phyloP scores from a whole-genome alignment of 2,797 vertebrate species.

The Enteromius afrohamiltoni region DNA sequence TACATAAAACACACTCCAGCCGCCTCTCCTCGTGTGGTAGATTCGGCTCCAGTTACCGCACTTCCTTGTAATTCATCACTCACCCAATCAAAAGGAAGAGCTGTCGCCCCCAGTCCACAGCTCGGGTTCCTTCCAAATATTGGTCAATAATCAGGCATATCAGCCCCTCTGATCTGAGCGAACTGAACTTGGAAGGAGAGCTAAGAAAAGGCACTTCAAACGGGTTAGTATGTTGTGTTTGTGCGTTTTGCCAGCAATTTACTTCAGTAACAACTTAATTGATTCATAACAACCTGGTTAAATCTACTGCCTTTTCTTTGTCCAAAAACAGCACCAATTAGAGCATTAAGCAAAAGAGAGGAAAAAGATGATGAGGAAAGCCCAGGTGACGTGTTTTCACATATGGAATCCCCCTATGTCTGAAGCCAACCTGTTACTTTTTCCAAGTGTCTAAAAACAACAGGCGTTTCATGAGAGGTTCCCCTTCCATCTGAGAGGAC shows the following conservation, averaged over 20 bases:
- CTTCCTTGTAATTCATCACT: constrained; percentile 62
- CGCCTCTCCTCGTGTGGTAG: constrained; percentile 34
- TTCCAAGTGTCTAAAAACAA: constrained; percentile 68
- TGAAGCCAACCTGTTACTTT: constrained; percentile 66
- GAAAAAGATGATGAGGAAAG: constrained; percentile 66
- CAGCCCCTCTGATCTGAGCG: constrained; percentile 43
- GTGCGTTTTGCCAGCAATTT: constrained; percentile 42
- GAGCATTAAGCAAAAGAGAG: constrained; percentile 39
- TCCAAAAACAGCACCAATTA: constrained; percentile 52
- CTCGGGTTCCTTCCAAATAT: constrained; percentile 57
- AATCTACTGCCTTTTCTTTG: constrained; percentile 40
- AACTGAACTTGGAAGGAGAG: constrained; percentile 41
- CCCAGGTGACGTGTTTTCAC: constrained; percentile 73
- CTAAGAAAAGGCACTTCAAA: constrained; percentile 39
- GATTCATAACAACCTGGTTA: constrained; percentile 51
- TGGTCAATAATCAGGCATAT: constrained; percentile 54
- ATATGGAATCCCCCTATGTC: constrained; percentile 68
- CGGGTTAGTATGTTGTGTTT: constrained; percentile 11
- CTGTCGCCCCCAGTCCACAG: constrained; percentile 57
- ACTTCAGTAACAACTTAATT: constrained; percentile 48
- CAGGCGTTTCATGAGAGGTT: constrained; percentile 40
- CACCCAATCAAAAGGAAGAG: constrained; percentile 58
- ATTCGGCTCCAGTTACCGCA: constrained; percentile 59
- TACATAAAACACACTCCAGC: constrained; percentile 44
- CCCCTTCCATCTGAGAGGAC: constrained; percentile 18